These are phyloP conservation scores for Patagioenas fasciata DNA, from an alignment of 2,113 vertebrate species.

Conservation along the genomic window DNA sequence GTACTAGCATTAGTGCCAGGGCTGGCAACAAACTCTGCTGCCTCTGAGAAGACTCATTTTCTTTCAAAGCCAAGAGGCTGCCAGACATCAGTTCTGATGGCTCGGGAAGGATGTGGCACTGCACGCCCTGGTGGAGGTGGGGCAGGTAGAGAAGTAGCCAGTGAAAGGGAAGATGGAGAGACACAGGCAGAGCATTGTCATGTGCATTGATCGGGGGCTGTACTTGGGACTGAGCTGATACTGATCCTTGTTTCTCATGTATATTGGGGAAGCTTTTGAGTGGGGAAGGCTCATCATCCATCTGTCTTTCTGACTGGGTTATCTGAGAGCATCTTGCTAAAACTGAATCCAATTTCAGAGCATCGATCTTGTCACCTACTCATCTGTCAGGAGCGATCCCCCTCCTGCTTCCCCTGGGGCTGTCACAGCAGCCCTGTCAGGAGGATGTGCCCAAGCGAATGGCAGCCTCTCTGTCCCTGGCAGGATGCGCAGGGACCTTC, in stretches of 20 bases:
- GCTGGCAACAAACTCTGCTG: background rate
- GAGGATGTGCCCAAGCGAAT: background rate
- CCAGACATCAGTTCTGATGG: background rate
- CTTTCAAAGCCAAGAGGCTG: background rate
- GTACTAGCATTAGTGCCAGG: background rate
- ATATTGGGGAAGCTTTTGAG: background rate
- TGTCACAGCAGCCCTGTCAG: background rate
- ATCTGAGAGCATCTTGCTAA: background rate
- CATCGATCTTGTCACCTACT: background rate
- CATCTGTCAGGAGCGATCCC: background rate
- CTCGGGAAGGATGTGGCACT: background rate
- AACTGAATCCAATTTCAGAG: slow-evolving; percentile 25
- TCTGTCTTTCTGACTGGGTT: background rate
- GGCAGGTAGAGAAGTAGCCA: background rate
- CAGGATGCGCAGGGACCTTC: background rate
- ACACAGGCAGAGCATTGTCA: background rate
- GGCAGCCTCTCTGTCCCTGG: background rate
- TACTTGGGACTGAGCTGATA: background rate
- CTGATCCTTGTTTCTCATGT: background rate
- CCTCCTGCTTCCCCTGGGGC: background rate
- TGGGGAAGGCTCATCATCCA: background rate
- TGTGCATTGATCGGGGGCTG: background rate
- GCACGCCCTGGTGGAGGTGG: fast-evolving
- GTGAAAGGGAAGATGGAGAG: background rate
- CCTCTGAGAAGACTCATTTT: background rate